Conservation (phyloP, 1,140 invertebrate species). For the Plectus sambesii region DNA sequence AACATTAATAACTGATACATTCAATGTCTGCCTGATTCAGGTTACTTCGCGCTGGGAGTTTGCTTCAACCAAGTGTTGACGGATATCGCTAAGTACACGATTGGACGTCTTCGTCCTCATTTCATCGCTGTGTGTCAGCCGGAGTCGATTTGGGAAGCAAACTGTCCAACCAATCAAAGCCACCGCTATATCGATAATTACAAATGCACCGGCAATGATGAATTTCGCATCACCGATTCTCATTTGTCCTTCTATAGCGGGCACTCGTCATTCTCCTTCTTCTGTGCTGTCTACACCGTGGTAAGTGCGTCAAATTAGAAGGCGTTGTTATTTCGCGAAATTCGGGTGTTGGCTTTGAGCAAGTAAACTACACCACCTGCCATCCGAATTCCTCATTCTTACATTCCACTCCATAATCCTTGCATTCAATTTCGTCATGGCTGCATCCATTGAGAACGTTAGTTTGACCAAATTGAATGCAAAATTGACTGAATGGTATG, state of each 20-base stretch:
- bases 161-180: constrained; percentile 31
- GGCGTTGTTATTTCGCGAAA: too few relatives aligned
- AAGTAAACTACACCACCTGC: too few relatives aligned
- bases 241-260: constrained; percentile 19
- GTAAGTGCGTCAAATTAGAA: too few relatives aligned
- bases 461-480: too few relatives aligned
- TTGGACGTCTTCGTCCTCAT: constrained; percentile 79
- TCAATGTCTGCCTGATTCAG: constrained; percentile 24
- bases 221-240: constrained; percentile 20
- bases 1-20: too few relatives aligned
- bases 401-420: too few relatives aligned
- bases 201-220: constrained; percentile 43
- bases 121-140: constrained; percentile 62
- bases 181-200: constrained; percentile 48
- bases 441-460: too few relatives aligned
- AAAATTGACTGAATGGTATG: too few relatives aligned
- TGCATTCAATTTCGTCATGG: too few relatives aligned
- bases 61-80: constrained; percentile 45
- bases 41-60: constrained; percentile 44
- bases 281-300: constrained; percentile 22
- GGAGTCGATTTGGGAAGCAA: constrained; percentile 28
- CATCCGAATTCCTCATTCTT: too few relatives aligned
- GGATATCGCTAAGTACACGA: constrained; percentile 77
- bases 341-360: too few relatives aligned
- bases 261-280: constrained; percentile 17